Percentiles rank a stretch among this genome's conserved stretches.
Conservation (phyloP, 2,888 invertebrate genomes). For the Drosophila kambysellisi region DNA sequence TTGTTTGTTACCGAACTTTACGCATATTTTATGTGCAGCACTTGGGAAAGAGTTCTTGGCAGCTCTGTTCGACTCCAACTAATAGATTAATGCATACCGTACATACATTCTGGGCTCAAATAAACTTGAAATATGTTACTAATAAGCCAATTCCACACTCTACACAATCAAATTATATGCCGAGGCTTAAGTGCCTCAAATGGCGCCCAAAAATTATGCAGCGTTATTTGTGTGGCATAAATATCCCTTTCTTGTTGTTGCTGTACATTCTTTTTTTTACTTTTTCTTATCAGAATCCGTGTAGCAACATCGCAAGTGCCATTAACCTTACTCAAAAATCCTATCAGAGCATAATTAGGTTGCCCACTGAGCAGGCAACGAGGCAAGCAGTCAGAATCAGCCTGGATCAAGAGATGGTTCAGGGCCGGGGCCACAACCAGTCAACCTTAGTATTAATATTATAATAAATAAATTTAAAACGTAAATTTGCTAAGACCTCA, state of each 20-base stretch:
- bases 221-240: constrained; percentile 25
- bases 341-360: constrained; percentile 74
- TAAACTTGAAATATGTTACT: constrained; percentile 49
- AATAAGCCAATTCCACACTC: constrained; percentile 45
- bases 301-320: constrained; percentile 25
- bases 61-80: constrained; percentile 25
- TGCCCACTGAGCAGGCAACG: constrained; percentile 44
- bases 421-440: constrained; percentile 12
- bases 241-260: constrained; percentile 11
- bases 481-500: constrained; percentile 64
- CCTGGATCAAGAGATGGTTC: constrained; percentile 4
- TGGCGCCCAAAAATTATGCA: constrained; percentile 40
- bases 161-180: constrained; percentile 54
- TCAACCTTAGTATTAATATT: constrained; percentile 71
- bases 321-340: constrained; percentile 72
- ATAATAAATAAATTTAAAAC: constrained; percentile 74
- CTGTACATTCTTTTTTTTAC: neutral
- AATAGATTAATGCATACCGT: constrained; percentile 60
- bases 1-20: constrained; percentile 59
- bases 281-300: constrained; percentile 9
- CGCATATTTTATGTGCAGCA: constrained; percentile 67
- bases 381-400: constrained; percentile 17
- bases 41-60: constrained; percentile 29
- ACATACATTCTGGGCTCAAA: constrained; percentile 38
- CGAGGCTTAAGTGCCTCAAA: constrained; percentile 8